Evolutionary conservation across 64 coral and sea anemone genomes (phyloP).

Genomic region (Hydrozoanthus tunicans): DNA sequence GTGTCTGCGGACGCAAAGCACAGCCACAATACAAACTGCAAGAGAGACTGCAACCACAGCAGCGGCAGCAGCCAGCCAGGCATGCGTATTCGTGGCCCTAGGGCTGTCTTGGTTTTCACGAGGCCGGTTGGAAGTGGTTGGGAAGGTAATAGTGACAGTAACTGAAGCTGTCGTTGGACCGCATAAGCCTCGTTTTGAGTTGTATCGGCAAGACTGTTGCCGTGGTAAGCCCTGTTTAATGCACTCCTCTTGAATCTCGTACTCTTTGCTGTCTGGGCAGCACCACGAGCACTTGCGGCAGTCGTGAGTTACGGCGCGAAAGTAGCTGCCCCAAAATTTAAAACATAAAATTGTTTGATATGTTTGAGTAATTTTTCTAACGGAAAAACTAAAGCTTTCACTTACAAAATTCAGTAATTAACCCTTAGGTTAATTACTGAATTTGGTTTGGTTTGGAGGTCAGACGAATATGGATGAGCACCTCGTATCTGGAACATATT

Average conservation of each 20-base stretch:
- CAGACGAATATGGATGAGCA: no score
- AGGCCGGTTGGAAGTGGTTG: not conserved
- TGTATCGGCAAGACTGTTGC: conserved; percentile 68
- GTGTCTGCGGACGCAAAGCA: not conserved
- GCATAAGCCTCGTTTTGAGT: conserved; percentile 62
- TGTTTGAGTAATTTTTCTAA: not conserved
- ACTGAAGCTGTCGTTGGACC: not conserved
- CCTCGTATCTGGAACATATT: no score
- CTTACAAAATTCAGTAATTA: no score
- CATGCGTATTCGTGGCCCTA: not conserved
- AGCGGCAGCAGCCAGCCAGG: conserved; percentile 7
- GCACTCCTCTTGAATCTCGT: conserved; percentile 63
- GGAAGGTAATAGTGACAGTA: not conserved
- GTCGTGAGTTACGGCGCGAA: conserved; percentile 67
- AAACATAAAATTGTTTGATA: not conserved
- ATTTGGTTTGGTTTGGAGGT: no score
- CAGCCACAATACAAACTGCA: not conserved
- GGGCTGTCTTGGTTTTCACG: not conserved
- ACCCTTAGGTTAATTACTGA: no score
- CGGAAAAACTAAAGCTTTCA: no score
- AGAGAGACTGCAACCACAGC: conserved; percentile 6
- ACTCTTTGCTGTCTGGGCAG: conserved; percentile 62
- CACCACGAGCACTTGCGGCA: conserved; percentile 79
- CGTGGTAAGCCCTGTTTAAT: conserved; percentile 55
- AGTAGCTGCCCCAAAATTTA: conserved; percentile 34